phyloP scores from a whole-genome alignment of 2,113 vertebrate genomes.

The Onychostoma macrolepis region DNA sequence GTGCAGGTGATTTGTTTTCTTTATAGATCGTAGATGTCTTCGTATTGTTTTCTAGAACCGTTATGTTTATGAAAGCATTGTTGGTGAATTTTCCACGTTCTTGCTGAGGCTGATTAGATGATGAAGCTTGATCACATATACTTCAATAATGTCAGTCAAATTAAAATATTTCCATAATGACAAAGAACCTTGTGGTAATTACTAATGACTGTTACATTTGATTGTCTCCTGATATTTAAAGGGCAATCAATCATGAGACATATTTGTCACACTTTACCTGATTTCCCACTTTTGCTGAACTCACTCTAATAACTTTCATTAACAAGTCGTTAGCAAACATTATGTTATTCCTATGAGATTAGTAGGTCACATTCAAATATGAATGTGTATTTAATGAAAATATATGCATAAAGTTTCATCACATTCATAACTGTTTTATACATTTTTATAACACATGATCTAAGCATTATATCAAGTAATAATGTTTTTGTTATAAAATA shows the following conservation, averaged over 20 bases:
- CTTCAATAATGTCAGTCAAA: slow-evolving; percentile 20
- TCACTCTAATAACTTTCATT: slow-evolving; percentile 21
- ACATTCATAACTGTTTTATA: neutral
- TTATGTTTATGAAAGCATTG: neutral
- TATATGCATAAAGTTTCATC: neutral
- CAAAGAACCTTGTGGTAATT: slow-evolving; percentile 15
- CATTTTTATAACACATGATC: neutral
- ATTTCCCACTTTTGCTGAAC: slow-evolving; percentile 15
- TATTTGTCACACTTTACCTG: slow-evolving; percentile 30
- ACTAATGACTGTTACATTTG: slow-evolving; percentile 23
- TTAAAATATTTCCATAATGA: slow-evolving; percentile 18
- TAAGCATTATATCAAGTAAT: neutral
- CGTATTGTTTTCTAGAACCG: neutral
- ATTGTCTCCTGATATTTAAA: slow-evolving; percentile 36
- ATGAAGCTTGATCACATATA: slow-evolving; percentile 31
- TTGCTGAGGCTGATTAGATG: neutral
- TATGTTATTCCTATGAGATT: slow-evolving; percentile 9
- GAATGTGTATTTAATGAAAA: neutral
- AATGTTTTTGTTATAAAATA: neutral
- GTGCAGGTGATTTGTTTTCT: neutral
- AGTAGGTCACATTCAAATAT: neutral
- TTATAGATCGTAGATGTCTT: neutral
- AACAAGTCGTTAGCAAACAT: slow-evolving; percentile 1
- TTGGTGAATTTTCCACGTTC: neutral
- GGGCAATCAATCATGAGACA: slow-evolving; percentile 16